Evolutionary conservation across 64 coral and sea anemone genomes (phyloP).

Genomic region (Montipora cactus): DNA sequence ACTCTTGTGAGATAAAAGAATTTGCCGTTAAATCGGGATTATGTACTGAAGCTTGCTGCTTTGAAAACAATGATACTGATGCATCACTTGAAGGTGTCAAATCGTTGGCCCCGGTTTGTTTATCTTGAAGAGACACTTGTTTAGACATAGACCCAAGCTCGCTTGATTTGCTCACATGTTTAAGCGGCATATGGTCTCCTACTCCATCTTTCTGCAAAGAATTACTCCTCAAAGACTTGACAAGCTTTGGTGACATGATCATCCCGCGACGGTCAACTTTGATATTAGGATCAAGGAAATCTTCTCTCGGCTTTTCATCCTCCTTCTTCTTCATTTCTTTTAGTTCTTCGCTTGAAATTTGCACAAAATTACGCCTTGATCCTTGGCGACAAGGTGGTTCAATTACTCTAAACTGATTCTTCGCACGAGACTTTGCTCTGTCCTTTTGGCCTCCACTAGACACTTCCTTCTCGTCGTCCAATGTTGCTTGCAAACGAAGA

Average conservation of each 20-base stretch:
- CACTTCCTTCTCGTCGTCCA: not conserved
- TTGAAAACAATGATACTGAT: not conserved
- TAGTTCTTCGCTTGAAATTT: conserved; percentile 51
- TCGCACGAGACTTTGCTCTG: not conserved
- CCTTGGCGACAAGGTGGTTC: conserved; percentile 72
- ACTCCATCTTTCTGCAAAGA: not conserved
- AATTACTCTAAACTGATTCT: conserved; percentile 64
- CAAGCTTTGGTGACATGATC: conserved; percentile 1
- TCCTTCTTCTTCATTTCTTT: conserved; percentile 59
- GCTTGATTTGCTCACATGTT: not conserved
- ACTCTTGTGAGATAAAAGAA: not conserved
- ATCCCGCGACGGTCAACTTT: conserved; percentile 53
- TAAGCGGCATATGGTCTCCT: not conserved
- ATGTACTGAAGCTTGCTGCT: not conserved
- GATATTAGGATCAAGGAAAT: conserved; percentile 27
- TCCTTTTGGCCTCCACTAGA: not conserved
- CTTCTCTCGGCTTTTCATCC: not conserved
- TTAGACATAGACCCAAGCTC: not conserved
- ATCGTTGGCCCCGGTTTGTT: not conserved
- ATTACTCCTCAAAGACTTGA: not conserved
- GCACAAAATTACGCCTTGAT: conserved; percentile 71
- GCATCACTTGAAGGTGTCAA: not conserved
- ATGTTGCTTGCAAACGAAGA: not conserved
- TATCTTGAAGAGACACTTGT: not conserved
- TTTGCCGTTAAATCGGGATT: not conserved